Conservation (phyloP, 2,113 vertebrate species). For the Calidris pygmaea region DNA sequence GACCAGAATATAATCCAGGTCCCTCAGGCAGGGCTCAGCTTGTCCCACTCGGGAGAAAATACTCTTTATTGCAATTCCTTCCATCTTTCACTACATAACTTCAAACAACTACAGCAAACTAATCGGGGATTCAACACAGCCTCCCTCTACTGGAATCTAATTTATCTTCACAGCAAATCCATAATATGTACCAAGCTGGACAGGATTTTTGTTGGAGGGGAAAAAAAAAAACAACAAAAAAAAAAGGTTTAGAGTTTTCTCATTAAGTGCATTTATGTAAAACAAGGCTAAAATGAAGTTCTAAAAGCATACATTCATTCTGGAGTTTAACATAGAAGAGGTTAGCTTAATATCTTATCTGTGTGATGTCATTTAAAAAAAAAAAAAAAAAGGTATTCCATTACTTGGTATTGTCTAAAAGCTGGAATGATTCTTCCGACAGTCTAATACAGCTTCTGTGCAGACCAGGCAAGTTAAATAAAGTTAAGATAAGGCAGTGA, state of each 20-base stretch:
- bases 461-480: not conserved
- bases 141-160: not conserved
- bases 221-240: not conserved
- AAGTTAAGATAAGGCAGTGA: not conserved
- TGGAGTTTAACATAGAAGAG: not conserved
- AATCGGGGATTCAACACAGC: not conserved
- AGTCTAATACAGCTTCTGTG: not conserved
- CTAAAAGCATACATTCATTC: not conserved
- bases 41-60: not conserved
- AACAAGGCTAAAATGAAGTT: not conserved
- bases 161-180: not conserved
- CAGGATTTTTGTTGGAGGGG: not conserved
- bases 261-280: not conserved
- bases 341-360: not conserved
- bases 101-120: not conserved
- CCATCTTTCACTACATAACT: not conserved
- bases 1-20: not conserved
- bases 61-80: not conserved
- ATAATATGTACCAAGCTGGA: not conserved
- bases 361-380: not conserved
- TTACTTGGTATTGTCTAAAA: not conserved
- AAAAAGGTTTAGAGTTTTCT: not conserved
- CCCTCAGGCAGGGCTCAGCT: not conserved
- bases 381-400: not conserved
- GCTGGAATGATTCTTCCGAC: not conserved